phyloP scores from a whole-genome alignment of 1,140 invertebrate species.

The Aphaenogaster rudis region DNA sequence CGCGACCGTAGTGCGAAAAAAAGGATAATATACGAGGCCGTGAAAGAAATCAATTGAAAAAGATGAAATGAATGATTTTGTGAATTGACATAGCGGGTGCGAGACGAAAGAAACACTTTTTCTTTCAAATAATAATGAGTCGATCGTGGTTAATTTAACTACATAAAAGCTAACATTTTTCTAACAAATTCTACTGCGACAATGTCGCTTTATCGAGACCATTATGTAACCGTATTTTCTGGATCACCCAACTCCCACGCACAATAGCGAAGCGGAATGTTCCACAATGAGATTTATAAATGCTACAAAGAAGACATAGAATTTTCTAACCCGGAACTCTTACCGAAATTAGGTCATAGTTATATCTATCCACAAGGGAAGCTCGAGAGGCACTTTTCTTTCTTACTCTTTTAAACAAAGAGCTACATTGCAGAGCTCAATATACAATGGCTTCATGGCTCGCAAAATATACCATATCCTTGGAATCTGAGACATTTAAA shows the following conservation, averaged over 20 bases:
- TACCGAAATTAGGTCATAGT: constrained; percentile 30
- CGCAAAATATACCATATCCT: not conserved
- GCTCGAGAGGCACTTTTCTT: constrained; percentile 27
- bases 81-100: not conserved
- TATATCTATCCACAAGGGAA: not conserved
- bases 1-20: not conserved
- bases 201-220: not conserved
- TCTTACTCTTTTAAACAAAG: not conserved
- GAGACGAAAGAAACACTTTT: not conserved
- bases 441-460: not conserved
- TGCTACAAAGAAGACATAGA: constrained; percentile 3
- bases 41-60: constrained; percentile 10
- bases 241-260: constrained; percentile 8
- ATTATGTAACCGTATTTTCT: constrained; percentile 20
- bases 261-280: not conserved
- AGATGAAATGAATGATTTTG: not conserved
- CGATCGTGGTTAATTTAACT: not conserved
- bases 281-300: not conserved
- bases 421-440: not conserved
- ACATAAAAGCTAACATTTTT: not conserved
- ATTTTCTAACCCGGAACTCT: constrained; percentile 21
- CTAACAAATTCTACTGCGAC: not conserved
- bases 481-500: not conserved
- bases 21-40: constrained; percentile 11
- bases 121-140: not conserved